Evolutionary conservation across 2,888 invertebrate genomes (phyloP).

Genomic region (Pyrocoelia pectoralis): DNA sequence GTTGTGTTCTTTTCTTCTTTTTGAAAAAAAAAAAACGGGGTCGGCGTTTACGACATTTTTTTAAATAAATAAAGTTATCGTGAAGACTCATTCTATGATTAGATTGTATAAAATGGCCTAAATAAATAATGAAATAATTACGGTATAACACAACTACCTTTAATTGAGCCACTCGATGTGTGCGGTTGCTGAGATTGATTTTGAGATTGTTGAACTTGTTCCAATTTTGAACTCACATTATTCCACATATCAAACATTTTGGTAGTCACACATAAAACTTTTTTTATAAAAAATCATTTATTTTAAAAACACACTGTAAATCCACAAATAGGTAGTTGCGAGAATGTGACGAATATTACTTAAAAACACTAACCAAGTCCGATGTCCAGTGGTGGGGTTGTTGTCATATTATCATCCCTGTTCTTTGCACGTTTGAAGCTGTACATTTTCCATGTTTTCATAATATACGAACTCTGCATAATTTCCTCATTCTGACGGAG

Average conservation of each 20-base stretch:
- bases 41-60: constrained; percentile 7
- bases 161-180: constrained; percentile 83
- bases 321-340: neutral
- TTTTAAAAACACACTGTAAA: constrained; percentile 7
- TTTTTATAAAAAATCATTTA: constrained; percentile 9
- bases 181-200: constrained; percentile 74
- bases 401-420: constrained; percentile 52
- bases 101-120: constrained; percentile 3
- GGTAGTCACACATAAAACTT: constrained; percentile 35
- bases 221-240: constrained; percentile 78
- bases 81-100: neutral
- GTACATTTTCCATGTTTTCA: constrained; percentile 59
- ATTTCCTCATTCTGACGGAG: neutral
- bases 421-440: constrained; percentile 60
- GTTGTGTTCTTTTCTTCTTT: neutral
- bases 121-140: neutral
- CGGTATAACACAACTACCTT: constrained; percentile 66
- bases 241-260: constrained; percentile 88
- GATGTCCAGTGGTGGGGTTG: constrained; percentile 43
- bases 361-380: constrained; percentile 41
- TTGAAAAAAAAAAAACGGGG: constrained; percentile 2
- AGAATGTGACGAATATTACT: constrained; percentile 29
- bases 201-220: constrained; percentile 71
- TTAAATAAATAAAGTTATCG: constrained; percentile 10
- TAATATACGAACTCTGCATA: constrained; percentile 44